phyloP scores from a whole-genome alignment of 2,113 vertebrate species.

The Crypturellus undulatus region DNA sequence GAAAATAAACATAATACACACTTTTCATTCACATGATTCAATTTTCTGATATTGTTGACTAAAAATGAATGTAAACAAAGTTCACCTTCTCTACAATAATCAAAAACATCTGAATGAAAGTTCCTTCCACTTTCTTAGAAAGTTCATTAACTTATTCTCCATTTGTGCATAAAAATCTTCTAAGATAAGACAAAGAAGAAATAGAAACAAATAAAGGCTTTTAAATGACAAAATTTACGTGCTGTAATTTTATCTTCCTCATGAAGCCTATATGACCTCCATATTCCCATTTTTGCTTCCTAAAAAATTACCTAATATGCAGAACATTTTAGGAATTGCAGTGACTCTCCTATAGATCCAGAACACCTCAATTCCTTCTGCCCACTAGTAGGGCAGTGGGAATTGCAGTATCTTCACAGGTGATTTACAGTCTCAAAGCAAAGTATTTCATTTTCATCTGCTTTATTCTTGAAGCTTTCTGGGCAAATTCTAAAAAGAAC shows the following conservation, averaged over 20 bases:
- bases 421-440: not conserved
- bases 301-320: not conserved
- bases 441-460: not conserved
- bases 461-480: not conserved
- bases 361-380: not conserved
- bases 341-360: not conserved
- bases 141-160: not conserved
- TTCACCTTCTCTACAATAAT: not conserved
- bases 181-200: not conserved
- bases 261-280: not conserved
- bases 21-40: not conserved
- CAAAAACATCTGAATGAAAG: not conserved
- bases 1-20: not conserved
- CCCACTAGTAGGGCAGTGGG: not conserved
- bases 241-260: not conserved
- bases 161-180: not conserved
- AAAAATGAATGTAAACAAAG: not conserved
- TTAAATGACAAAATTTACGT: not conserved
- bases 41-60: not conserved
- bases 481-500: not conserved
- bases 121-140: not conserved
- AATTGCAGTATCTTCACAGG: not conserved
- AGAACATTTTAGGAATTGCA: not conserved
- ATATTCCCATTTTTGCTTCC: not conserved
- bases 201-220: not conserved